A percentile compares a stretch with the other conserved stretches of the same genome.
Conservation (phyloP, 1,140 invertebrate genomes). For the Oscheius sp. region DNA sequence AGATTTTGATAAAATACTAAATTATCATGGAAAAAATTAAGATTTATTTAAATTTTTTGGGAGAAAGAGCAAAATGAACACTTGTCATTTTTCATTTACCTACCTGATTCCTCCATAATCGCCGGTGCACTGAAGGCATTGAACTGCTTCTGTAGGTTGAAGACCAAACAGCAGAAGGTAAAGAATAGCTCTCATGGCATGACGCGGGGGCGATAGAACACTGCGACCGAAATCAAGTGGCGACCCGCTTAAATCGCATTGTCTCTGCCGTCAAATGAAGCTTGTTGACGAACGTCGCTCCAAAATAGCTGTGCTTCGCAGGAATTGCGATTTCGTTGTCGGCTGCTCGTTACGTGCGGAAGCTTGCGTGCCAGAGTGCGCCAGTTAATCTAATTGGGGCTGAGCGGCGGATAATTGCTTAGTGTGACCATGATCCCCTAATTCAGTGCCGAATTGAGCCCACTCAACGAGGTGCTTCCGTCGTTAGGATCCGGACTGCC, state of each 20-base stretch:
- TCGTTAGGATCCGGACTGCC: no score
- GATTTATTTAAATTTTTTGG: no score
- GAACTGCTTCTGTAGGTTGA: not conserved
- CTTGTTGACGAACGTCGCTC: not conserved
- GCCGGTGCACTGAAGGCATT: not conserved
- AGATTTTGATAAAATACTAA: no score
- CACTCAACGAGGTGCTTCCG: no score
- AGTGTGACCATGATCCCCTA: not conserved
- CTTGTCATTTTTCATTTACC: not conserved
- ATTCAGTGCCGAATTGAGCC: no score
- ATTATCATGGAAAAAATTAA: no score
- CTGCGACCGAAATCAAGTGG: slow-evolving; percentile 1
- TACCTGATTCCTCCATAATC: not conserved
- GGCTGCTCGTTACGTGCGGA: not conserved
- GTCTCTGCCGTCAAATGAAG: not conserved
- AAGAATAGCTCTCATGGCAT: not conserved
- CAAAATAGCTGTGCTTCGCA: no score
- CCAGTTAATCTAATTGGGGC: not conserved
- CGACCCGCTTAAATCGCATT: not conserved
- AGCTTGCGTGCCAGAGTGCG: slow-evolving; percentile 3
- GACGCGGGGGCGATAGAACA: not conserved
- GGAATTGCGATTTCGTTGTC: no score
- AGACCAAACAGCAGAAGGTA: not conserved
- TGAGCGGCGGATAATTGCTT: not conserved
- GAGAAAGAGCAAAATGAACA: no score